Evolutionary conservation across 2,888 invertebrate genomes (phyloP).

Genomic region (Drosophila gaucha): DNA sequence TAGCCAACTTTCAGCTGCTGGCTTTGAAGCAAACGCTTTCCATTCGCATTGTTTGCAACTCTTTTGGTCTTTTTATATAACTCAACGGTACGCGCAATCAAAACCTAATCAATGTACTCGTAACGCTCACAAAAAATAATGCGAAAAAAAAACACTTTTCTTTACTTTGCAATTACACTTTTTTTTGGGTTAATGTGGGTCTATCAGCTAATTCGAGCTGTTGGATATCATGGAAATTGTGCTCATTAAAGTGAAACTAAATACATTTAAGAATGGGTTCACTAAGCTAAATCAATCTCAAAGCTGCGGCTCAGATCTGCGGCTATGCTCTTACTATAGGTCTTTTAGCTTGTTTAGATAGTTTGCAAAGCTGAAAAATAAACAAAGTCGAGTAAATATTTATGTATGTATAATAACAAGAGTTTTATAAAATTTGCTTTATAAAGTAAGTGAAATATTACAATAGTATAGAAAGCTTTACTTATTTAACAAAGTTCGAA

Average conservation of each 20-base stretch:
- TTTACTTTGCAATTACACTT: conserved; percentile 38
- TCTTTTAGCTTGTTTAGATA: too few relatives aligned
- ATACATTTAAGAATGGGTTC: neutral
- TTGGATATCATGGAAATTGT: neutral
- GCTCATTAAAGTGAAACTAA: neutral
- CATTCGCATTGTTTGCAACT: conserved; percentile 21
- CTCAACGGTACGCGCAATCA: conserved; percentile 36
- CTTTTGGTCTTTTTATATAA: conserved; percentile 20
- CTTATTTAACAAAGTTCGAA: too few relatives aligned
- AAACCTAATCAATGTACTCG: conserved; percentile 52
- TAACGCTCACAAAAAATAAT: conserved; percentile 2
- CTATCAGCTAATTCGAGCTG: neutral
- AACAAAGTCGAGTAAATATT: too few relatives aligned
- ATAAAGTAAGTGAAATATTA: too few relatives aligned
- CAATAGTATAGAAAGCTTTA: too few relatives aligned
- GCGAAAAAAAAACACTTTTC: neutral
- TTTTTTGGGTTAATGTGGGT: neutral
- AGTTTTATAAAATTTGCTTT: too few relatives aligned
- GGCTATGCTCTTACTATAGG: too few relatives aligned
- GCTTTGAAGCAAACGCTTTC: conserved; percentile 38
- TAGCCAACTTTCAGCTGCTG: neutral
- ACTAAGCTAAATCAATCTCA: too few relatives aligned
- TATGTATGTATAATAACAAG: too few relatives aligned
- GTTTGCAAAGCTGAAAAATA: too few relatives aligned
- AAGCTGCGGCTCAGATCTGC: too few relatives aligned